phyloP scores from a whole-genome alignment of 2,888 invertebrate species.

The Platerodrilus igneus region DNA sequence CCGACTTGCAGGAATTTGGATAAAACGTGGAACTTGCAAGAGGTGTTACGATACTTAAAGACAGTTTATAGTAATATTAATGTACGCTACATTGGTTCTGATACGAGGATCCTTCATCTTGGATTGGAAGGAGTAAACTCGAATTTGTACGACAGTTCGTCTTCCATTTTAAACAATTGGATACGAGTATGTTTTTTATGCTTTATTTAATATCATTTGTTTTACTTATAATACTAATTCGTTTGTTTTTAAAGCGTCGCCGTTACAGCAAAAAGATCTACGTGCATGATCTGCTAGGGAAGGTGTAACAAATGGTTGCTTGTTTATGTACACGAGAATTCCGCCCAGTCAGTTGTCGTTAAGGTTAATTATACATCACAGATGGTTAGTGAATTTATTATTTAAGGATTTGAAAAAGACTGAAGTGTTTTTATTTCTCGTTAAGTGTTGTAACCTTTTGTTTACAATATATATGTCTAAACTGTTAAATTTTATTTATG shows the following conservation, averaged over 20 bases:
- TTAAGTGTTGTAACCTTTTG: no score
- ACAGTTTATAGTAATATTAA: constrained; percentile 51
- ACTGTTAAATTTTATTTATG: no score
- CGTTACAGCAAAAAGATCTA: constrained; percentile 71
- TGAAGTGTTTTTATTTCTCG: no score
- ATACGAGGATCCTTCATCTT: constrained; percentile 41
- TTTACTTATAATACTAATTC: constrained; percentile 58
- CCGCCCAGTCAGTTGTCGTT: no score
- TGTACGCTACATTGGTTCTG: constrained; percentile 49
- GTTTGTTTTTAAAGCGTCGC: constrained; percentile 69
- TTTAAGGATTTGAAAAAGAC: no score
- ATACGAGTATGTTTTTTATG: constrained; percentile 46
- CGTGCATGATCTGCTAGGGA: constrained; percentile 64
- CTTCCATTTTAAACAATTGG: constrained; percentile 37
- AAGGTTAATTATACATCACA: no score
- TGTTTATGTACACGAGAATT: no score
- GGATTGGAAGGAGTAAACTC: constrained; percentile 35
- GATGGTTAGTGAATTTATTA: no score
- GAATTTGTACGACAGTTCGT: no score
- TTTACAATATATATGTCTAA: no score
- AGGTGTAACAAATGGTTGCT: no score
- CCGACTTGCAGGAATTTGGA: constrained; percentile 58
- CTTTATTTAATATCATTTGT: constrained; percentile 62
- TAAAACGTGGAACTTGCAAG: constrained; percentile 56
- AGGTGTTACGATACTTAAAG: constrained; percentile 61